Conservation (phyloP, 64 coral and sea anemone species). For the Hydrozoanthus tunicans region DNA sequence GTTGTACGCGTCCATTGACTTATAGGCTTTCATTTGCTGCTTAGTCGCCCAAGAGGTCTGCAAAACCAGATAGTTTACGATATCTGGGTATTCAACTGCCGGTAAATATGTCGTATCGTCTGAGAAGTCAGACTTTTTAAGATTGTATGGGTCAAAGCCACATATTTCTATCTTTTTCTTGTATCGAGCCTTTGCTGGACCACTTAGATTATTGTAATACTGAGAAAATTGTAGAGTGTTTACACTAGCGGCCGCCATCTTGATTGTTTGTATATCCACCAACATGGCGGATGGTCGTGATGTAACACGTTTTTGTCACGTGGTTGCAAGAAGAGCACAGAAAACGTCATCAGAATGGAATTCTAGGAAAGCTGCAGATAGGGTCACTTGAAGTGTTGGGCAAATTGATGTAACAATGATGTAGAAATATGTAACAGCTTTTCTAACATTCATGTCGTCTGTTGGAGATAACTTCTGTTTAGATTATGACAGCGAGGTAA, state of each 20-base stretch:
- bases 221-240: neutral
- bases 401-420: no score
- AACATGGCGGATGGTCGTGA: slow-evolving; percentile 26
- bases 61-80: neutral
- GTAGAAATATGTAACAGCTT: no score
- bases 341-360: no score
- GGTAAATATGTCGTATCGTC: slow-evolving; percentile 10
- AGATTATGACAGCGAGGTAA: no score
- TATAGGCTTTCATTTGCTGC: no score
- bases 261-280: slow-evolving; percentile 24
- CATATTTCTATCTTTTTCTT: slow-evolving; percentile 21
- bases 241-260: slow-evolving; percentile 15
- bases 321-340: neutral
- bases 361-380: no score
- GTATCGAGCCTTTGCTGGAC: slow-evolving; percentile 25
- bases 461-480: no score
- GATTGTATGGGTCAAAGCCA: slow-evolving; percentile 19
- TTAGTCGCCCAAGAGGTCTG: no score
- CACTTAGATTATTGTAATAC: slow-evolving; percentile 5
- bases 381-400: no score
- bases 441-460: no score
- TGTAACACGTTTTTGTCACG: slow-evolving; percentile 13
- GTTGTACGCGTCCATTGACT: no score
- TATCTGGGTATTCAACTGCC: slow-evolving; percentile 23
- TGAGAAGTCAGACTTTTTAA: slow-evolving; percentile 19